These are phyloP conservation scores for Paragorgia papillata DNA, from an alignment of 92 coral and sea anemone species.

Conservation along the genomic window DNA sequence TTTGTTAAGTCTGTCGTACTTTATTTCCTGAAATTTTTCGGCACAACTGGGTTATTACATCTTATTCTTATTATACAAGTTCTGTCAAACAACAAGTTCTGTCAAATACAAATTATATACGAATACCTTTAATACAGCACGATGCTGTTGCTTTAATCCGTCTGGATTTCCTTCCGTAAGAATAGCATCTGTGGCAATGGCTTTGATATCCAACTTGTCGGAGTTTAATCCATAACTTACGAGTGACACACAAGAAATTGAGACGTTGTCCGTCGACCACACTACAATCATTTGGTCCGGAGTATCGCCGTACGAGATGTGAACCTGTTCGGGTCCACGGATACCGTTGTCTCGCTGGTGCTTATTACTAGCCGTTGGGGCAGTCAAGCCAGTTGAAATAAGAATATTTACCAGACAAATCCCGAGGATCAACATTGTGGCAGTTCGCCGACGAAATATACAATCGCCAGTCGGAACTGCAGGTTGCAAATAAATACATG, in stretches of 20 bases:
- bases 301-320: slow-evolving; percentile 69
- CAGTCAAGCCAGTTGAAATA: not conserved
- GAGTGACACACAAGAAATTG: slow-evolving; percentile 50
- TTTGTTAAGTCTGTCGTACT: too few species aligned
- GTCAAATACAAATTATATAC: too few species aligned
- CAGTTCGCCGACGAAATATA: too few species aligned
- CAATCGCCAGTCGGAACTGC: not conserved
- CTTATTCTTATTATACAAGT: too few species aligned
- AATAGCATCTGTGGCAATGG: slow-evolving; percentile 53
- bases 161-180: slow-evolving; percentile 79
- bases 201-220: slow-evolving; percentile 56
- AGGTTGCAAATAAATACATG: too few species aligned
- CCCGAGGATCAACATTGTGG: not conserved
- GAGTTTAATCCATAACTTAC: slow-evolving; percentile 69
- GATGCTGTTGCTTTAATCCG: slow-evolving; percentile 68
- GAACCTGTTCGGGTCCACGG: slow-evolving; percentile 74
- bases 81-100: too few species aligned
- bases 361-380: not conserved
- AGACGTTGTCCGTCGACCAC: slow-evolving; percentile 67
- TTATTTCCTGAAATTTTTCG: too few species aligned
- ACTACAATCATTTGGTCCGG: slow-evolving; percentile 68
- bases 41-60: too few species aligned
- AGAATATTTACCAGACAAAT: not conserved
- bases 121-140: slow-evolving; percentile 66
- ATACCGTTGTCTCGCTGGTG: slow-evolving; percentile 13